These are phyloP conservation scores for Tipula confusa DNA, from an alignment of 2,888 invertebrate species.

Conservation along the genomic window DNA sequence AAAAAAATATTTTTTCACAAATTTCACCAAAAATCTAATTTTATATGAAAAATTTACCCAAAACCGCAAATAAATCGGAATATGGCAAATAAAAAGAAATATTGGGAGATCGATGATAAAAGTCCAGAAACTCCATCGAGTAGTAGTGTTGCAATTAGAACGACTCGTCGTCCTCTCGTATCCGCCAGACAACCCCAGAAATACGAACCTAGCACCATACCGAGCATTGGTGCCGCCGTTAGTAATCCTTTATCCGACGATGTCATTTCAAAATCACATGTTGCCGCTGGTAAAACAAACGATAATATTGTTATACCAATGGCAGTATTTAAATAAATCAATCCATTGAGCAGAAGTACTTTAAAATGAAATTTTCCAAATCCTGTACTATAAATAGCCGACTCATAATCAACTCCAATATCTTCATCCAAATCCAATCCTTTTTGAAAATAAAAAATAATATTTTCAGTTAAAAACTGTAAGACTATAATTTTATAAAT, in stretches of 20 bases:
- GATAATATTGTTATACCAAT: constrained; percentile 76
- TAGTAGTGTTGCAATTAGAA: constrained; percentile 66
- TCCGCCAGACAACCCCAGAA: constrained; percentile 82
- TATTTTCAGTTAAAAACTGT: not conserved
- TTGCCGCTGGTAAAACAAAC: constrained; percentile 77
- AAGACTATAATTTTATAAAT: not conserved
- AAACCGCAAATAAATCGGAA: constrained; percentile 75
- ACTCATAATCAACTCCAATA: constrained; percentile 45
- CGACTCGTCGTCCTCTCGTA: constrained; percentile 72
- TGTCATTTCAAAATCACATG: constrained; percentile 75
- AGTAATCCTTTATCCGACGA: constrained; percentile 74
- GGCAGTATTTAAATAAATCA: constrained; percentile 79
- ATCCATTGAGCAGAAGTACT: constrained; percentile 68
- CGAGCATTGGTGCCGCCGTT: constrained; percentile 72
- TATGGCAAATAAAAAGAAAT: constrained; percentile 65
- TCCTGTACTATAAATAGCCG: constrained; percentile 53
- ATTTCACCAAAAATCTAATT: too few relatives aligned
- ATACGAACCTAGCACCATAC: constrained; percentile 78
- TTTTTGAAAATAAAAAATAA: constrained; percentile 33
- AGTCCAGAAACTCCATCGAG: constrained; percentile 70
- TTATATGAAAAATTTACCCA: constrained; percentile 64
- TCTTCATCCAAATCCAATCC: constrained; percentile 46
- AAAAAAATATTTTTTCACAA: not conserved
- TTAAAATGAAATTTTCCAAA: constrained; percentile 79
- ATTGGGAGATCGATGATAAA: constrained; percentile 68